Evolutionary conservation across 2,113 vertebrate species (phyloP).

Genomic region (Rhadina sibilatrix): DNA sequence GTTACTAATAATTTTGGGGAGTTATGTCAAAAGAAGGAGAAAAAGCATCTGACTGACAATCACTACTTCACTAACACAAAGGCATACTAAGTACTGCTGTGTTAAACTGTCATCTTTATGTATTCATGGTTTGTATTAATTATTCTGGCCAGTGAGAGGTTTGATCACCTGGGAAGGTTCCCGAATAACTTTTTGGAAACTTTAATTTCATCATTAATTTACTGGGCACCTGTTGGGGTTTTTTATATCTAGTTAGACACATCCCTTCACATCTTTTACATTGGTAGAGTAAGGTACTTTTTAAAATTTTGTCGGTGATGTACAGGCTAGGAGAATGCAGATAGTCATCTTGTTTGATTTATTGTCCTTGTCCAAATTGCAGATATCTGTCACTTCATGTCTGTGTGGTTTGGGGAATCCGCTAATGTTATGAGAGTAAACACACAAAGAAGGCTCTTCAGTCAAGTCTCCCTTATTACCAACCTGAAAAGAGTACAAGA

Average conservation of each 20-base stretch:
- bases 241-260: neutral
- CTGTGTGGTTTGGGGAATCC: neutral
- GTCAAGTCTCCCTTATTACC: neutral
- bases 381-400: neutral
- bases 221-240: neutral
- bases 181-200: neutral
- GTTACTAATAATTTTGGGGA: neutral
- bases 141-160: neutral
- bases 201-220: neutral
- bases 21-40: neutral
- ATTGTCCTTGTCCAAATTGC: neutral
- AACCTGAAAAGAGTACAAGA: neutral
- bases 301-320: neutral
- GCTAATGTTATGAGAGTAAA: neutral
- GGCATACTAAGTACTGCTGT: neutral
- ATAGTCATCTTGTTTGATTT: neutral
- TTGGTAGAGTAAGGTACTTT: neutral
- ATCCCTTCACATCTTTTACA: neutral
- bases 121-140: neutral
- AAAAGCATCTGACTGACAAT: neutral
- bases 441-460: neutral
- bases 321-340: neutral
- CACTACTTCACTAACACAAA: neutral
- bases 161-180: neutral
- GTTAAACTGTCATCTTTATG: neutral